phyloP scores from a whole-genome alignment of 2,113 vertebrate species.

The Calypte anna region DNA sequence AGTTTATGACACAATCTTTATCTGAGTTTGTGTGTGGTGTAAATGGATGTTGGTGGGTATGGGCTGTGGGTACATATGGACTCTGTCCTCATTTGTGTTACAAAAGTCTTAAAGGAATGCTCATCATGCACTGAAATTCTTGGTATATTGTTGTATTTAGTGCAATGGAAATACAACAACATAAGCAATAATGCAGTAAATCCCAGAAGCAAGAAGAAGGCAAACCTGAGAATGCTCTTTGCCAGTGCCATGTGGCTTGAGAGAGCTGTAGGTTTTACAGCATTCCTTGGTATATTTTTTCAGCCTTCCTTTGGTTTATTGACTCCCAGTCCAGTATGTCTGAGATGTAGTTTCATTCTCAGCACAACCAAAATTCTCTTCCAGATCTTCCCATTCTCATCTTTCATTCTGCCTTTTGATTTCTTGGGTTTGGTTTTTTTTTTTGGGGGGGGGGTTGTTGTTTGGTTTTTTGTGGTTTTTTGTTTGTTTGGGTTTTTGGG shows the following conservation, averaged over 20 bases:
- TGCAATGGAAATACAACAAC: background rate
- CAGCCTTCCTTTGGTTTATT: background rate
- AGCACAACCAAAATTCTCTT: background rate
- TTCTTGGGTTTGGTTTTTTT: background rate
- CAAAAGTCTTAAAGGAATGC: background rate
- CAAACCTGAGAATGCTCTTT: background rate
- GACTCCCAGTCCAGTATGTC: background rate
- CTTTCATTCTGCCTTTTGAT: background rate
- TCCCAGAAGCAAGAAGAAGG: background rate
- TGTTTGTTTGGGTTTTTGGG: background rate
- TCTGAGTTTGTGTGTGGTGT: background rate
- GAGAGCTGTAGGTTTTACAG: background rate
- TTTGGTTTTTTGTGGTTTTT: background rate
- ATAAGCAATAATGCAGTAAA: background rate
- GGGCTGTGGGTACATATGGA: rapidly evolving
- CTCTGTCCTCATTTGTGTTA: background rate
- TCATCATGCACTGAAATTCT: background rate
- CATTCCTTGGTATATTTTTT: background rate
- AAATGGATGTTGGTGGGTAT: rapidly evolving
- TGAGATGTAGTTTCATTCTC: background rate
- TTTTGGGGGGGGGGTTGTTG: background rate
- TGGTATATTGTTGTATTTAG: background rate
- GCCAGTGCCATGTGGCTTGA: background rate
- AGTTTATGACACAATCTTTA: background rate
- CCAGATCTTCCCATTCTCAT: background rate